Percentiles rank a stretch among this genome's conserved stretches.
Evolutionary conservation across 2,113 vertebrate genomes (phyloP).

Genomic region (Gasterosteus aculeatus): DNA sequence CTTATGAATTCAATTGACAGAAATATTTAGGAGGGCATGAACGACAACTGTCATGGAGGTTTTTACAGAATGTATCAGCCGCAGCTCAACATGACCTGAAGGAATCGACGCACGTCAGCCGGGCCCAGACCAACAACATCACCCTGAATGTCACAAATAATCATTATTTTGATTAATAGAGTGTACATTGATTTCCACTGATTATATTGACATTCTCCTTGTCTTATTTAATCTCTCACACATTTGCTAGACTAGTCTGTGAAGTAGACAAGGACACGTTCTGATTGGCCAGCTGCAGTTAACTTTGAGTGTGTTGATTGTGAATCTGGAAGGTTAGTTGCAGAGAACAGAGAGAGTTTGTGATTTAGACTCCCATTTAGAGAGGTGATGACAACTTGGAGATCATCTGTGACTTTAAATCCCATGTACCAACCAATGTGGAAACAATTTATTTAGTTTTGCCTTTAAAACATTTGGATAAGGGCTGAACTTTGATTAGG

Average conservation of each 20-base stretch:
- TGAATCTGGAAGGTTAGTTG: conserved; percentile 9
- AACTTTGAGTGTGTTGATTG: neutral
- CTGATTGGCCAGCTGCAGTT: neutral
- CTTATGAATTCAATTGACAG: conserved; percentile 35
- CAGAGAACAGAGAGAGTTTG: neutral
- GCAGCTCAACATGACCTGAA: neutral
- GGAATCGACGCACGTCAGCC: neutral
- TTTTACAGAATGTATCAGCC: conserved; percentile 11
- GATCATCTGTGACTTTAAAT: neutral
- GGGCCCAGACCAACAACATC: neutral
- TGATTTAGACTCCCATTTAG: neutral
- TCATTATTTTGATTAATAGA: conserved; percentile 7
- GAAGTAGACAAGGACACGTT: neutral
- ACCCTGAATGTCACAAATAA: neutral
- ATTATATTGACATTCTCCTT: neutral
- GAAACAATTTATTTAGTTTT: neutral
- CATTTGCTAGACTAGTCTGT: neutral
- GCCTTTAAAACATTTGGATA: too few relatives aligned
- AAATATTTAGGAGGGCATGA: conserved; percentile 18
- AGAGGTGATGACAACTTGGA: neutral
- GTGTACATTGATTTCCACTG: neutral
- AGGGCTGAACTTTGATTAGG: neutral
- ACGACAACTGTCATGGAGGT: conserved; percentile 34
- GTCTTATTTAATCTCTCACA: neutral
- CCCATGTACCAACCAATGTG: neutral